phyloP scores from a whole-genome alignment of 2,113 vertebrate species.

The Sciurus niger region DNA sequence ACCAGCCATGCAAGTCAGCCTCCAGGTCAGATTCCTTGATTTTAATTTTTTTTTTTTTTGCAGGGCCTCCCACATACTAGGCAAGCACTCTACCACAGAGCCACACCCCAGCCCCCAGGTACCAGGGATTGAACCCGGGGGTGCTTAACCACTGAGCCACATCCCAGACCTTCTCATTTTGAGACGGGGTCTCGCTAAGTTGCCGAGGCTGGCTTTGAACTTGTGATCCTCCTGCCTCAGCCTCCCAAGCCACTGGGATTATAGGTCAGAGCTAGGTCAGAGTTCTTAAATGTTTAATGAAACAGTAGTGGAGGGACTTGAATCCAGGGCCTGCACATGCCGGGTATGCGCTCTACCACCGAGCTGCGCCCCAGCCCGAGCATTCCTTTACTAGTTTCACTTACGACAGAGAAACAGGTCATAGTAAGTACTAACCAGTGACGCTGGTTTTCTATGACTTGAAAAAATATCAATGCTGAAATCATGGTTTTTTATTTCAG shows the following conservation, averaged over 20 bases:
- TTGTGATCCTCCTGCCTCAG: too few species aligned
- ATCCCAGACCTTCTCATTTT: too few species aligned
- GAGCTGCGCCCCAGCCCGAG: too few species aligned
- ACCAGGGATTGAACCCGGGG: too few species aligned
- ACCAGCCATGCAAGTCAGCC: background rate
- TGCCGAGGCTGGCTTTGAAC: too few species aligned
- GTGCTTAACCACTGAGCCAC: too few species aligned
- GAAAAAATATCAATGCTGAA: background rate
- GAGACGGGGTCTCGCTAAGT: too few species aligned
- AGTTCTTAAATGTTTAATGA: background rate
- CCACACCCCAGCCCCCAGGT: too few species aligned
- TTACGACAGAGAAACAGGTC: background rate
- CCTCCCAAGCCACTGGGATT: too few species aligned
- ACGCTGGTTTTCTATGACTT: background rate
- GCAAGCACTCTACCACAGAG: background rate
- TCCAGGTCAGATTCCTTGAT: background rate
- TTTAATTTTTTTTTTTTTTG: background rate
- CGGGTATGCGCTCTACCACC: too few species aligned
- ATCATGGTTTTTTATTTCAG: background rate
- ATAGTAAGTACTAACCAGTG: accelerated
- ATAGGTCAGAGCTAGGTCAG: too few species aligned
- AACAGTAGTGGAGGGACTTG: background rate
- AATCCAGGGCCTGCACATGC: too few species aligned
- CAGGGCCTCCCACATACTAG: background rate
- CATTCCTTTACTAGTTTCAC: background rate